Evolutionary conservation across 2,113 vertebrate species (phyloP).

Genomic region (Conger conger): DNA sequence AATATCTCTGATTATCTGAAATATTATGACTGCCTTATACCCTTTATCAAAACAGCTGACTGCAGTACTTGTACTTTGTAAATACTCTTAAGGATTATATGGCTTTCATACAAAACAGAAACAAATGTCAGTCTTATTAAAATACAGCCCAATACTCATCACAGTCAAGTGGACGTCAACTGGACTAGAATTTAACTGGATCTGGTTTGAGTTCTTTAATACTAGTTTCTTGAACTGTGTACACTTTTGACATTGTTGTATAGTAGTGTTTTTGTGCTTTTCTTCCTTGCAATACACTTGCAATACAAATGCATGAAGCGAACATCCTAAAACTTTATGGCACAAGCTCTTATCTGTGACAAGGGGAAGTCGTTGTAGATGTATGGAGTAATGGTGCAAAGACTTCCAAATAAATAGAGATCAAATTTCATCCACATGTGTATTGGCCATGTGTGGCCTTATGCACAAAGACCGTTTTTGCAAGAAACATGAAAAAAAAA

Average conservation of each 20-base stretch:
- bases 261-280: not conserved
- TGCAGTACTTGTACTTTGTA: not conserved
- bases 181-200: no score
- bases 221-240: not conserved
- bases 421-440: slow-evolving; percentile 3
- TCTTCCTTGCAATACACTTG: not conserved
- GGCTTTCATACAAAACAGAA: no score
- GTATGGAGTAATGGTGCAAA: not conserved
- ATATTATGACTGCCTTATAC: no score
- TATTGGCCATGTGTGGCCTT: not conserved
- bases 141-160: no score
- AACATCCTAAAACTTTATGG: not conserved
- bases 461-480: not conserved
- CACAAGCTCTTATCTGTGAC: not conserved
- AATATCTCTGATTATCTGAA: no score
- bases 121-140: no score
- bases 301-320: not conserved
- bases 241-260: not conserved
- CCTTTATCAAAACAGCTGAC: no score
- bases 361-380: not conserved
- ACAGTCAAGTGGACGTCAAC: no score
- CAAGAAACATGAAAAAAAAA: not conserved
- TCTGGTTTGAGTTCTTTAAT: no score
- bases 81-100: no score
- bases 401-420: not conserved